Percentiles rank a stretch among this genome's conserved stretches.
Conservation (phyloP, 1,140 invertebrate species). For the Amphibalanus amphitrite region DNA sequence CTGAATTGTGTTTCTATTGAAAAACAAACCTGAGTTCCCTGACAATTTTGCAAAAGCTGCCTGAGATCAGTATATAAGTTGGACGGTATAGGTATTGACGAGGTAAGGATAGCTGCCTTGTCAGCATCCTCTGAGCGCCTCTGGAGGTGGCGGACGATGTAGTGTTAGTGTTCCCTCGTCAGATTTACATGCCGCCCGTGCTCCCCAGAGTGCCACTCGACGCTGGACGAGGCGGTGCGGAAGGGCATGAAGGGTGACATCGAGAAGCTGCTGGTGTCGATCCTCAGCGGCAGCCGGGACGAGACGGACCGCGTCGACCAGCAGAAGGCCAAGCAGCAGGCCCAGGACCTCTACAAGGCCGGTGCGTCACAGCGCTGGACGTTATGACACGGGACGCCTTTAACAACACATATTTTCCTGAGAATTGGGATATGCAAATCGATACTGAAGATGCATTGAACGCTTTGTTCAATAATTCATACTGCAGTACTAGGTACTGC, state of each 20-base stretch:
- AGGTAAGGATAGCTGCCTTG: no score
- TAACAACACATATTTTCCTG: no score
- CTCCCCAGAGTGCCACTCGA: background rate
- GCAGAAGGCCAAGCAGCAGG: conserved; percentile 12
- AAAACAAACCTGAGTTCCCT: no score
- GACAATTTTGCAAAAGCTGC: no score
- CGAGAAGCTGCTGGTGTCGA: conserved; percentile 3
- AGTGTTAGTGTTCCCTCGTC: no score
- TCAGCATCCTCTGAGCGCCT: no score
- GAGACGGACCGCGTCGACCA: conserved; percentile 25
- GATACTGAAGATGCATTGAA: background rate
- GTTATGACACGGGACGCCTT: no score
- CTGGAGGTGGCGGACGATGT: no score
- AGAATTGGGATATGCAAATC: conserved; percentile 21
- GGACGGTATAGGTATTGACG: no score
- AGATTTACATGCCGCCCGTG: no score
- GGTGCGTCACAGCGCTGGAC: conserved; percentile 26
- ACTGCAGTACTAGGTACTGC: background rate
- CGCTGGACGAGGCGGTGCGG: conserved; percentile 4
- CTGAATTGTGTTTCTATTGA: no score
- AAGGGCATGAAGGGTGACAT: conserved; percentile 4
- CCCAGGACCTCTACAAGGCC: conserved; percentile 27
- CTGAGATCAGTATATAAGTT: no score
- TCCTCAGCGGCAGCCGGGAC: conserved; percentile 2
- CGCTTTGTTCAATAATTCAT: background rate